A percentile compares a stretch with the other conserved stretches of the same genome.
Conservation (phyloP, 2,888 invertebrate genomes). For the Tenthredo livida region DNA sequence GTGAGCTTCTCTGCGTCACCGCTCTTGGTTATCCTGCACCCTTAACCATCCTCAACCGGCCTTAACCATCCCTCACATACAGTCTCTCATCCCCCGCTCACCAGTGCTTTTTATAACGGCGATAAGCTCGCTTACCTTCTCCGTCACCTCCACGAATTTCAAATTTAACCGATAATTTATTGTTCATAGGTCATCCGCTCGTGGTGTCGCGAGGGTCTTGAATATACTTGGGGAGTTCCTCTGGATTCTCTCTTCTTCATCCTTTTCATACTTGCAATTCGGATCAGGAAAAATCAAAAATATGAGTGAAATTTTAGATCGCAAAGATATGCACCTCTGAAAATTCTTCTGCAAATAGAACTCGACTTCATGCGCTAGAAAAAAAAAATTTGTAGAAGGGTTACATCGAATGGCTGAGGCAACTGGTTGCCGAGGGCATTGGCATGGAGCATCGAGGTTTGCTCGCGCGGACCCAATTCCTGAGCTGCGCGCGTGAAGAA, state of each 20-base stretch:
- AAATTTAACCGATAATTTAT: conserved; percentile 1
- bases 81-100: background rate
- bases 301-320: background rate
- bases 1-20: conserved; percentile 8
- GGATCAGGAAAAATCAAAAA: background rate
- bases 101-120: conserved; percentile 21
- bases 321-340: background rate
- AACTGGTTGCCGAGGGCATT: conserved; percentile 36
- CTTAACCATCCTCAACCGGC: conserved; percentile 35
- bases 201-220: background rate
- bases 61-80: background rate
- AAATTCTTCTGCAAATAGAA: background rate
- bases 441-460: background rate
- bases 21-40: background rate
- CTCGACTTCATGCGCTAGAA: background rate
- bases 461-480: conserved; percentile 1
- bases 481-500: conserved; percentile 44
- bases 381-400: background rate
- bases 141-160: background rate
- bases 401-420: conserved; percentile 1
- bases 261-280: background rate
- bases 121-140: conserved; percentile 11
- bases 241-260: background rate
- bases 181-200: conserved; percentile 7
- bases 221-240: background rate